Percentiles rank a stretch among this genome's conserved stretches.
phyloP scores from a whole-genome alignment of 2,888 invertebrate species.

The Oscheius onirici region DNA sequence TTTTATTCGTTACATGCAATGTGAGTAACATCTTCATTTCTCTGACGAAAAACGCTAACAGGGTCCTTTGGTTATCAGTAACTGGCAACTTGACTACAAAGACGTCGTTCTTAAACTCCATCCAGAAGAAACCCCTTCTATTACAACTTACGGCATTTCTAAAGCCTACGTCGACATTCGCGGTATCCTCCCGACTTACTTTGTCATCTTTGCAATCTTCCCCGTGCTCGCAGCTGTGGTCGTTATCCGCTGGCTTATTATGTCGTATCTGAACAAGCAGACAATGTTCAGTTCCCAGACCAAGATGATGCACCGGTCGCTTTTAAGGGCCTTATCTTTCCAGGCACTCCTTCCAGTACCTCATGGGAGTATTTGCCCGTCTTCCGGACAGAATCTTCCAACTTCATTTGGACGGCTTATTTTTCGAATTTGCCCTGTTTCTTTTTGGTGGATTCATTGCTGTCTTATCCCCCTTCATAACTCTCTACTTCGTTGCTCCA shows the following conservation, averaged over 20 bases:
- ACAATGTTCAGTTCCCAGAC: not conserved
- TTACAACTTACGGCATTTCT: not conserved
- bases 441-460: not conserved
- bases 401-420: not conserved
- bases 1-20: not conserved
- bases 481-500: not conserved
- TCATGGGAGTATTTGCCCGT: not conserved
- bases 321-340: not conserved
- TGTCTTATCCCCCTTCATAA: not conserved
- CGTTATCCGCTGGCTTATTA: not conserved
- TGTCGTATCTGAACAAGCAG: not conserved
- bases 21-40: no score
- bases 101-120: not conserved
- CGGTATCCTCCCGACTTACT: not conserved
- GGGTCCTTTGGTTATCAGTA: not conserved
- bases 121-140: not conserved
- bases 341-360: not conserved
- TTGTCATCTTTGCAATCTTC: not conserved
- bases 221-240: not conserved
- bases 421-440: not conserved
- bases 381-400: not conserved
- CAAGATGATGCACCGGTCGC: not conserved
- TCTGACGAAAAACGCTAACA: no score
- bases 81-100: not conserved
- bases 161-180: not conserved